A percentile compares a stretch with the other conserved stretches of the same genome.
Evolutionary conservation across 2,797 vertebrate species (phyloP).

Genomic region (Micromesistius poutassou): DNA sequence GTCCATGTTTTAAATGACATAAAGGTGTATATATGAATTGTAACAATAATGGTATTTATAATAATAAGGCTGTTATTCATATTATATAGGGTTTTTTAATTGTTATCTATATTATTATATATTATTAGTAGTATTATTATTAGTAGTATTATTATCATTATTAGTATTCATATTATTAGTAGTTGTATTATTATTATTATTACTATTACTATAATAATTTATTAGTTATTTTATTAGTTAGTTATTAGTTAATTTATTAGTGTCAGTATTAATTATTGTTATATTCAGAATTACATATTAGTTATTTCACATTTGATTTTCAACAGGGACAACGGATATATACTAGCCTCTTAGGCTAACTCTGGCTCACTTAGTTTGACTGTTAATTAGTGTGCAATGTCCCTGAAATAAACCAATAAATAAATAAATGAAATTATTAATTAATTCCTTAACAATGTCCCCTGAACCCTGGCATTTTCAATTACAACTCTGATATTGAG

Average conservation of each 20-base stretch:
- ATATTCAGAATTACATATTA: neutral
- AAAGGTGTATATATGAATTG: neutral
- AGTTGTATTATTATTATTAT: neutral
- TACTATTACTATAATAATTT: neutral
- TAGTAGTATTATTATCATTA: neutral
- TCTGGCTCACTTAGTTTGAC: too few relatives aligned
- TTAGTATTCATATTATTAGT: neutral
- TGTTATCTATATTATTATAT: too few relatives aligned
- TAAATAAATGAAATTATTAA: too few relatives aligned
- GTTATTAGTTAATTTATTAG: neutral
- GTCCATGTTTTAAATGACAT: neutral
- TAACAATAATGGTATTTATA: neutral
- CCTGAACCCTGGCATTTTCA: neutral
- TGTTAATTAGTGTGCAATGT: too few relatives aligned
- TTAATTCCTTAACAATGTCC: too few relatives aligned
- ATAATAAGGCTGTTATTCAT: neutral
- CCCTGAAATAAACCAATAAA: too few relatives aligned
- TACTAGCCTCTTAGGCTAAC: too few relatives aligned
- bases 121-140: neutral
- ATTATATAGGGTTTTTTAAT: neutral
- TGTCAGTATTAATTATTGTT: neutral
- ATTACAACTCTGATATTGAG: neutral
- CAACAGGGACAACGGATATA: too few relatives aligned
- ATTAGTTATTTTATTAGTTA: neutral
- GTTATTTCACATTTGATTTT: neutral